Conservation (phyloP, 2,888 invertebrate genomes). For the Tachina fera region DNA sequence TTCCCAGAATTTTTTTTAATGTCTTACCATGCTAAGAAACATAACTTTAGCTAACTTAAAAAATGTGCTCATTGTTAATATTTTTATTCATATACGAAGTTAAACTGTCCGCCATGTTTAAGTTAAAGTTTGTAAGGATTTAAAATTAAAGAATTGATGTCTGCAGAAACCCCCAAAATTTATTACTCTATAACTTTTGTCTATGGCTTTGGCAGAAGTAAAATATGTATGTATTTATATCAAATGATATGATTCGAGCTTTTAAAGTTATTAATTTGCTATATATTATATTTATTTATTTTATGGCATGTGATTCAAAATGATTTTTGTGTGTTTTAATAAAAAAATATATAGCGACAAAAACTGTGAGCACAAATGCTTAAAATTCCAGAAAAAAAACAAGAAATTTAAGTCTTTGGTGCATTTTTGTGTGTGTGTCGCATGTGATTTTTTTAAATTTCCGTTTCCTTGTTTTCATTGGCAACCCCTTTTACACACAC, state of each 20-base stretch:
- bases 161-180: not conserved
- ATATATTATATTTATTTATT: too few relatives aligned
- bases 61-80: conserved; percentile 69
- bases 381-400: not conserved
- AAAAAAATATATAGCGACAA: not conserved
- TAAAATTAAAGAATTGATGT: not conserved
- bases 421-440: not conserved
- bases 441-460: conserved; percentile 43
- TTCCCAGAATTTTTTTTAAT: too few relatives aligned
- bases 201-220: not conserved
- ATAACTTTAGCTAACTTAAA: too few relatives aligned
- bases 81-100: conserved; percentile 55
- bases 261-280: not conserved
- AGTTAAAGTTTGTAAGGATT: not conserved
- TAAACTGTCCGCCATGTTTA: conserved; percentile 63
- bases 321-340: conserved; percentile 2
- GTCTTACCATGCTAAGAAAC: too few relatives aligned
- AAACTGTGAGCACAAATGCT: too few relatives aligned
- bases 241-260: not conserved
- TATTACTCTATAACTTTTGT: not conserved
- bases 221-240: too few relatives aligned
- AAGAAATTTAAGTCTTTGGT: not conserved
- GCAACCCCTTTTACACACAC: not conserved
- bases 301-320: not conserved
- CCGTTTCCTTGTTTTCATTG: conserved; percentile 27